Percentiles rank a stretch among this genome's conserved stretches.
Evolutionary conservation across 2,888 invertebrate species (phyloP).

Genomic region (Cynaeus angustus): DNA sequence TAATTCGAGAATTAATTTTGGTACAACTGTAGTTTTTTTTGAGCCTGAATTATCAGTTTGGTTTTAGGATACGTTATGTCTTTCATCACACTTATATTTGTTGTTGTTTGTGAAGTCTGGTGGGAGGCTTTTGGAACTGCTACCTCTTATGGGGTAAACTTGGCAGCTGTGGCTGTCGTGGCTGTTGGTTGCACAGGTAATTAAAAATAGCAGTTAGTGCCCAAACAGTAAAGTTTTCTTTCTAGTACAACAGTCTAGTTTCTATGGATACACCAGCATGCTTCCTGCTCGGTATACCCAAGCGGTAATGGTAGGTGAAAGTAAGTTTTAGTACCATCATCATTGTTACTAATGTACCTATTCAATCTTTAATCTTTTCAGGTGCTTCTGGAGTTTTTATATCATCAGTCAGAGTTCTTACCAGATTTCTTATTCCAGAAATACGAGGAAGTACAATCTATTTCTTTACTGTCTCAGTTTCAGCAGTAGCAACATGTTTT

Average conservation of each 20-base stretch:
- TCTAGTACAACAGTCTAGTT: slow-evolving; percentile 91
- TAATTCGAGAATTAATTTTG: slow-evolving; percentile 90
- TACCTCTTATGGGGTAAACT: slow-evolving; percentile 88
- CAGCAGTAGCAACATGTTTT: slow-evolving; percentile 85
- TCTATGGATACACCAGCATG: slow-evolving; percentile 95
- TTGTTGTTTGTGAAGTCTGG: slow-evolving; percentile 90
- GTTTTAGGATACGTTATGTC: slow-evolving; percentile 85
- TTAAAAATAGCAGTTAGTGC: slow-evolving; percentile 12
- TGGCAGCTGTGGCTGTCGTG: slow-evolving; percentile 88
- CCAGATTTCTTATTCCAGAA: slow-evolving; percentile 85
- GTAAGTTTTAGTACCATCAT: slow-evolving; percentile 71
- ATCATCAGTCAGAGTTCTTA: slow-evolving; percentile 87
- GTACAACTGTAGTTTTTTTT: slow-evolving; percentile 69
- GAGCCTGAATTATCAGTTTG: slow-evolving; percentile 55
- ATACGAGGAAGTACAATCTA: slow-evolving; percentile 88
- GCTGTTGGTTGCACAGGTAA: slow-evolving; percentile 90
- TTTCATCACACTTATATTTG: slow-evolving; percentile 86
- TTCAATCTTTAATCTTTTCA: slow-evolving; percentile 64
- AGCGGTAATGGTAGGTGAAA: slow-evolving; percentile 96
- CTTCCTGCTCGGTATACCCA: slow-evolving; percentile 92
- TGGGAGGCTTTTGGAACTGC: slow-evolving; percentile 86
- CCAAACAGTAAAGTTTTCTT: slow-evolving; percentile 18
- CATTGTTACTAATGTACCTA: no score
- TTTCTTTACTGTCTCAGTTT: slow-evolving; percentile 88
- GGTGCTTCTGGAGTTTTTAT: slow-evolving; percentile 92